Evolutionary conservation across 2,888 invertebrate species (phyloP), one percentile per base, ranked within the genome.

Genomic region (Hedychridium roseum): DNA sequence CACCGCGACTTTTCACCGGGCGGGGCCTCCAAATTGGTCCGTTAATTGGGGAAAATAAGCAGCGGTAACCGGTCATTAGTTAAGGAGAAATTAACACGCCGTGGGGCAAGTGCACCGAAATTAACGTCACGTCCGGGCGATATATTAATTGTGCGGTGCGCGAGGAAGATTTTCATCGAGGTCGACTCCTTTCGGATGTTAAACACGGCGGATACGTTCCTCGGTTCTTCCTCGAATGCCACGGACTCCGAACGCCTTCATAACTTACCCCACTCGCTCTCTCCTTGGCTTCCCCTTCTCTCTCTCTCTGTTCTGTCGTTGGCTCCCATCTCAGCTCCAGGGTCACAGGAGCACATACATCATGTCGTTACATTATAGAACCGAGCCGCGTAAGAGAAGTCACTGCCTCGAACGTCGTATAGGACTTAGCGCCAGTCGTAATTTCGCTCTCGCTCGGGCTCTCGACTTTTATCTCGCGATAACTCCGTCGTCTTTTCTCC

Each of bases 321-420:
- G 23, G 5, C 9, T 23, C 5, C 23, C 5, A 23, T 23, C 5
- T 23, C 9, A 5, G 14, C 35, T 47, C 20, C 39, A 23, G 27
- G 42, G 28, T 44, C 45, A 46, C 43, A 43, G 52, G 40, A 36
- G 57, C 43, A 41, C 54, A 58, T 66, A 64, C 50, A 64, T 68
- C 64, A 60, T 50, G 43, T 48, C 52, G 44, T 44, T 59, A 46
- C 59, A 64, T 66, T 66, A 60, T 55, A 57, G 47, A 66, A 60
- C 45, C 60, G 50, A 28, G 47, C 60, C 60, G 60, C 63, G 60
- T 60, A 41, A 7, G n/a, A 4, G 1, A 21, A 4, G 36, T 14
- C n/a, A n/a, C n/a, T n/a, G n/a, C n/a, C n/a, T n/a, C n/a, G n/a
- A n/a, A n/a, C n/a, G n/a, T n/a, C n/a, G n/a, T n/a, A n/a, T n/a